Evolutionary conservation across 1,140 invertebrate genomes (phyloP).

Genomic region (Aphelenchoides besseyi): DNA sequence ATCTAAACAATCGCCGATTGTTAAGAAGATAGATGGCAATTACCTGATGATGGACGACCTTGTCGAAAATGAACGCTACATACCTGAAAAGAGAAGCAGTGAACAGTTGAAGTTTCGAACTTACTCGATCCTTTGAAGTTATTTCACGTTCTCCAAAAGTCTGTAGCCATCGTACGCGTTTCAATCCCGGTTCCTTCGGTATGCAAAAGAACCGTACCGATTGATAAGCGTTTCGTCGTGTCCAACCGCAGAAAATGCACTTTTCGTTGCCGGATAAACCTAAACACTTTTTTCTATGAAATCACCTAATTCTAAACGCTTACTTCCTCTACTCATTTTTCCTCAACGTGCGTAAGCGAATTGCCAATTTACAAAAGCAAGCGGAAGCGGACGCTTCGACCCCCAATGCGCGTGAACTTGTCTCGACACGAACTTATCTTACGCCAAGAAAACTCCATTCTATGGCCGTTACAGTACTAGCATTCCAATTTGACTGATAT

Average conservation of each 20-base stretch:
- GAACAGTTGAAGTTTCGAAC: slow-evolving; percentile 14
- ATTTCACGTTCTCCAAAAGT: slow-evolving; percentile 47
- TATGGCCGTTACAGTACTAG: too few species aligned
- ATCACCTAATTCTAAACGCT: slow-evolving; percentile 4
- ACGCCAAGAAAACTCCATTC: too few species aligned
- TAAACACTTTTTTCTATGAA: not conserved
- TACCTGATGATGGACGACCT: slow-evolving; percentile 47
- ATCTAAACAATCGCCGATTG: not conserved
- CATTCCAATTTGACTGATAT: too few species aligned
- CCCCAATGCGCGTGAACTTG: too few species aligned
- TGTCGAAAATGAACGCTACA: slow-evolving; percentile 51
- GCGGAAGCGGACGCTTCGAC: too few species aligned
- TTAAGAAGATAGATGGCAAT: slow-evolving; percentile 25
- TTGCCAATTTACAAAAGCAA: too few species aligned
- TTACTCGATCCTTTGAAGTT: slow-evolving; percentile 48
- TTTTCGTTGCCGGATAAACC: slow-evolving; percentile 23
- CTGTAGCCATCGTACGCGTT: slow-evolving; percentile 55
- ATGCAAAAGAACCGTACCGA: slow-evolving; percentile 50
- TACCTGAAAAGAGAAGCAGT: slow-evolving; percentile 42
- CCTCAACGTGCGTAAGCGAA: too few species aligned
- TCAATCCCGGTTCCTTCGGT: slow-evolving; percentile 49
- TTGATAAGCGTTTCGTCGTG: slow-evolving; percentile 30
- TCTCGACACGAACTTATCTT: too few species aligned
- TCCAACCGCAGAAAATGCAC: slow-evolving; percentile 36
- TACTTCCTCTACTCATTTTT: slow-evolving; percentile 18